A percentile compares a stretch with the other conserved stretches of the same genome.
These are phyloP conservation scores for Rotaria magnacalcarata DNA, from an alignment of 2,888 invertebrate genomes.

Conservation along the genomic window DNA sequence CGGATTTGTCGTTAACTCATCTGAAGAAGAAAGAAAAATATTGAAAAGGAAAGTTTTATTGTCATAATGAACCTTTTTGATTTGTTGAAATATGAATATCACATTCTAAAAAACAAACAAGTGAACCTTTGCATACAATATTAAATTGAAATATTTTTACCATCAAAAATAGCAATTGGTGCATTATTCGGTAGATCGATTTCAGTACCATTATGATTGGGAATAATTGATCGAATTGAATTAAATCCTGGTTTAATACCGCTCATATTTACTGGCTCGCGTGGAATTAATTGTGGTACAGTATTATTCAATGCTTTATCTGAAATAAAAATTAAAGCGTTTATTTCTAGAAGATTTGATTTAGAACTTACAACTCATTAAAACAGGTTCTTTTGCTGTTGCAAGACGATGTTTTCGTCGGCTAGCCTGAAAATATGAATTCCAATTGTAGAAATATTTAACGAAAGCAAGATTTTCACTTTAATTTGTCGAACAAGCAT, in stretches of 20 bases:
- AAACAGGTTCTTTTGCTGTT: conserved; percentile 10
- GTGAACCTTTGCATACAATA: too few relatives aligned
- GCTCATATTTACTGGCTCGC: neutral
- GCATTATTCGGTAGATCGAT: neutral
- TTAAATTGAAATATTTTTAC: neutral
- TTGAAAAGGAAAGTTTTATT: too few relatives aligned
- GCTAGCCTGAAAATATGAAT: neutral
- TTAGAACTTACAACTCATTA: neutral
- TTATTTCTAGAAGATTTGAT: neutral
- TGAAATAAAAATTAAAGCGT: neutral
- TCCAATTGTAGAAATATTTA: neutral
- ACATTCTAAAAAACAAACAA: neutral
- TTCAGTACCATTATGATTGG: neutral
- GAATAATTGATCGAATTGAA: neutral
- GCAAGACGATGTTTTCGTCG: neutral
- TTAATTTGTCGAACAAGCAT: conserved; percentile 37
- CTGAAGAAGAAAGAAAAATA: neutral
- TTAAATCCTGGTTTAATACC: neutral
- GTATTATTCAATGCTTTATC: conserved; percentile 23
- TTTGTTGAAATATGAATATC: neutral
- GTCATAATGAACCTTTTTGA: neutral
- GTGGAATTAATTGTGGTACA: conserved; percentile 25
- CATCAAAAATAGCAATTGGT: neutral
- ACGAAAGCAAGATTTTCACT: neutral
- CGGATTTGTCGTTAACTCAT: neutral